Evolutionary conservation across 2,888 invertebrate genomes (phyloP), one percentile per base, ranked within the genome.

Genomic region (Cantharis rufa): DNA sequence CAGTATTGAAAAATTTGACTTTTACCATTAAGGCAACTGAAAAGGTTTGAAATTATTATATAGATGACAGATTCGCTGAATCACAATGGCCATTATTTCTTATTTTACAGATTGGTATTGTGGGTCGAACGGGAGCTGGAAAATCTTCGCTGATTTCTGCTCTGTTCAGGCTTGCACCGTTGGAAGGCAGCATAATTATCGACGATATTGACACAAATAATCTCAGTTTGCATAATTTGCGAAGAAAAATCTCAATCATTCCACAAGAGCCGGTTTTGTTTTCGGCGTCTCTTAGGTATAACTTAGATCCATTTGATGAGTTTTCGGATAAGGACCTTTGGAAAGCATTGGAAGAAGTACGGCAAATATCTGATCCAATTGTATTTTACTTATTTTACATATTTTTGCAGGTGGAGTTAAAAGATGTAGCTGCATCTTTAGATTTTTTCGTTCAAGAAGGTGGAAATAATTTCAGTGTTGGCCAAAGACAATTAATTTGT

Each of bases 91-190:
- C 16, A 16, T 16, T 16, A n/a, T n/a, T n/a, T 24, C 1, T 24
- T 9, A 24, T 27, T 78, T 81, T 78, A 72, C 15, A 95, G 93
- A 90, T 95, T 68, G 96, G 95, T 32, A 94, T 96, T 78, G 95
- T 95, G 1, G 96, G 96, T 0, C 91, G 96, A 72, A 96, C 96
- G 0, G 96, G 96, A 1, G 96, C 96, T 9, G 96, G 96, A 28
- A 96, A 96, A 87, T 94, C 94, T 0, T 94, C 95, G 0, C 88
- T 95, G 18, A 94, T 96, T 80, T 92, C 94, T 5, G 94, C 96
- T 0, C 88, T 98, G 18, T 97, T 97, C 88, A 91, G 96, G 5
- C 87, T 97, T 81, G 92, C 95, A 0, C 93, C 94, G 72, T 91
- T 95, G 18, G 93, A 93, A 68, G 97, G 97, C 1, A 86, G 89